These are phyloP conservation scores for Corapipo altera DNA, from an alignment of 2,113 vertebrate species.

Conservation along the genomic window DNA sequence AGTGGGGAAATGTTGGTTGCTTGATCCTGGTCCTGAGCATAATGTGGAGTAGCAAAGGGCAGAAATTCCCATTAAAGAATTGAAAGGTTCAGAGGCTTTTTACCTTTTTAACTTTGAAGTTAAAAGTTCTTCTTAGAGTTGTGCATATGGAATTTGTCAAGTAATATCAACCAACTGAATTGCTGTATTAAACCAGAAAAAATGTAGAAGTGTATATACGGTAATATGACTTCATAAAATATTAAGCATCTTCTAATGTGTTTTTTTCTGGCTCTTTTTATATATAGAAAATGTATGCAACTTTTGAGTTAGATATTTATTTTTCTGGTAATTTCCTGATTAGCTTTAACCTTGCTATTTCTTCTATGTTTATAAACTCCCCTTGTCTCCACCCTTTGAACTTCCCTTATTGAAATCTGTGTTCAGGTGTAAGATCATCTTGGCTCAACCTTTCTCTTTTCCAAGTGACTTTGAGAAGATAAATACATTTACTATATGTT, in stretches of 20 bases:
- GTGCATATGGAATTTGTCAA: not conserved
- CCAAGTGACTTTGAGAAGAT: not conserved
- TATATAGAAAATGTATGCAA: not conserved
- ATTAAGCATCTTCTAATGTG: not conserved
- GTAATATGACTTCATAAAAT: not conserved
- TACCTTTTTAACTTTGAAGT: not conserved
- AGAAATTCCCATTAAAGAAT: not conserved
- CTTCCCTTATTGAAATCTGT: not conserved
- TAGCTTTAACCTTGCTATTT: not conserved
- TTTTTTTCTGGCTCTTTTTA: not conserved
- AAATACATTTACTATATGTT: not conserved
- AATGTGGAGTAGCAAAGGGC: not conserved
- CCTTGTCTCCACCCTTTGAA: not conserved
- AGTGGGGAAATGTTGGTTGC: not conserved
- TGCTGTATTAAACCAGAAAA: not conserved
- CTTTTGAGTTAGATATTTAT: not conserved
- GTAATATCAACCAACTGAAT: not conserved
- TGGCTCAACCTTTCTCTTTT: not conserved
- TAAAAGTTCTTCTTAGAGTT: not conserved
- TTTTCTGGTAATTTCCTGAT: not conserved
- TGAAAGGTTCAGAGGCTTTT: not conserved
- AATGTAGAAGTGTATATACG: not conserved
- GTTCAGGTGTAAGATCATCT: not conserved
- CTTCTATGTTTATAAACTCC: not conserved
- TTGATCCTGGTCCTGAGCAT: not conserved